These are phyloP conservation scores for Delia radicum DNA, from an alignment of 1,140 invertebrate species.

Conservation along the genomic window DNA sequence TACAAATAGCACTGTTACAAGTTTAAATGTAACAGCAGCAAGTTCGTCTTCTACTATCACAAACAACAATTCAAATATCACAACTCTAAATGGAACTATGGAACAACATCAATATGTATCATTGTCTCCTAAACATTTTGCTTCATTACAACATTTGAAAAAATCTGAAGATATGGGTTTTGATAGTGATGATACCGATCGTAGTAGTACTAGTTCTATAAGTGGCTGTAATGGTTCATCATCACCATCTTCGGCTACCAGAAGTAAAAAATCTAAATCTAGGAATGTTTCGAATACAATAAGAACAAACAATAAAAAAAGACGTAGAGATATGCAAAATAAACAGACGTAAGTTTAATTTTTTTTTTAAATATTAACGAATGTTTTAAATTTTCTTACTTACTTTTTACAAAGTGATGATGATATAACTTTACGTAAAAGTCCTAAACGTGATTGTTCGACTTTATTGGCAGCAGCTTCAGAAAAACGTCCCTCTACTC, in stretches of 20 bases:
- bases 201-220: constrained; percentile 53
- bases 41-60: neutral
- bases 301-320: constrained; percentile 41
- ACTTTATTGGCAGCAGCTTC: neutral
- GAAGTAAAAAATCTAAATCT: constrained; percentile 30
- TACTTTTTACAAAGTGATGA: neutral
- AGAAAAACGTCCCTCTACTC: constrained; percentile 35
- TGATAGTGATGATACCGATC: constrained; percentile 52
- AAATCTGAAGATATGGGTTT: constrained; percentile 39
- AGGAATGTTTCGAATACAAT: constrained; percentile 26
- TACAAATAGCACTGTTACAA: neutral
- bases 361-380: neutral
- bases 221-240: constrained; percentile 36
- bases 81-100: neutral
- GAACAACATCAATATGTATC: neutral
- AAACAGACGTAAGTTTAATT: neutral
- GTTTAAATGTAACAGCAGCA: too few relatives aligned
- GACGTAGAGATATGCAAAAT: constrained; percentile 37
- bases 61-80: neutral
- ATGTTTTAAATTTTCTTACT: neutral
- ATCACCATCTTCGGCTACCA: constrained; percentile 36
- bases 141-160: constrained; percentile 36
- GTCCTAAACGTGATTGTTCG: constrained; percentile 13
- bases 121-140: constrained; percentile 40
- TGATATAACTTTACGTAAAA: neutral